Evolutionary conservation across 2,888 invertebrate species (phyloP), one percentile per base, ranked within the genome.

Genomic region (Drosophila koepferae): DNA sequence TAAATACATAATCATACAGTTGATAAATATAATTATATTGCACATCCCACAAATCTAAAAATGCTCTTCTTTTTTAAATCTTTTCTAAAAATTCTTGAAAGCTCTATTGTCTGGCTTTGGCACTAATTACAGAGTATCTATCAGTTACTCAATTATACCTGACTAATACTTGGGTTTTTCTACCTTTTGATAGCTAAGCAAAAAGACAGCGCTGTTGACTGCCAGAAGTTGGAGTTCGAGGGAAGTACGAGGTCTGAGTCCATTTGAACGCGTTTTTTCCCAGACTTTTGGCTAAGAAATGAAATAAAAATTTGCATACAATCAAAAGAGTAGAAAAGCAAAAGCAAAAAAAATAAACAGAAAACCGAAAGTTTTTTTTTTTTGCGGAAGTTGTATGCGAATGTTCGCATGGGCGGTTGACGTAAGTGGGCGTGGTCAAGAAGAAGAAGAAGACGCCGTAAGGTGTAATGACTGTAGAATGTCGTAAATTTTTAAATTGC

Each of bases 401-500:
- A 86, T 72, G 54, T 85, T 85, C 75, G 79, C 79, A 89, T 76
- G 86, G 86, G 85, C 87, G 87, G 64, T 64, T 23, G 18, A 46
- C 70, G 72, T 55, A 75, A 67, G 10, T 55, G 66, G 88, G 84
- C 86, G 82, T 87, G 85, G 61, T 66, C 46, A 3, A 7, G 44
- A 6, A 36, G 44, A 54, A 31, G 28, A 28, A 28, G 28, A 28
- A 54, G 64, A 63, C 63, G 70, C 64, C 76, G 85, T 84, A 76
- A 88, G 88, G 86, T 89, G 90, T 90, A 86, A 86, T 86, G 89
- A 82, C 77, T 88, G 75, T 80, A 75, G 85, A 86, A 90, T 90
- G 85, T 90, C 90, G 85, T 86, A 86, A 85, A 90, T 86, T 86
- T 79, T 77, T 61, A 90, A 86, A 86, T 86, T 88, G 72, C 85